A percentile compares a stretch with the other conserved stretches of the same genome.
These are phyloP conservation scores for Drosophila sechellia DNA, from an alignment of 1,140 invertebrate genomes.

Conservation along the genomic window DNA sequence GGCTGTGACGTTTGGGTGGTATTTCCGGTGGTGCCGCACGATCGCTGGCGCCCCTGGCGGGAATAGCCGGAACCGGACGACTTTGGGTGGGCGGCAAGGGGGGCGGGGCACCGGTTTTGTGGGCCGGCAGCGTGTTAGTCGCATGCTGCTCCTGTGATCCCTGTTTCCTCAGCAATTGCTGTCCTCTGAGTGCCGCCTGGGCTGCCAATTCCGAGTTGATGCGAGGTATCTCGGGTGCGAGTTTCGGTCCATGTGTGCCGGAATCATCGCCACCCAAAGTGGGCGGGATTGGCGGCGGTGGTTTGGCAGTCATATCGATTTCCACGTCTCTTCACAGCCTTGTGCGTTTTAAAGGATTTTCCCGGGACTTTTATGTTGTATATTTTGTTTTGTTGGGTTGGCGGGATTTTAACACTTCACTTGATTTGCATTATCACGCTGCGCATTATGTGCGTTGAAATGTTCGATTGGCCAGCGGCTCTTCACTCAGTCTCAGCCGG, in stretches of 20 bases:
- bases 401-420: slow-evolving; percentile 36
- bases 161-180: slow-evolving; percentile 78
- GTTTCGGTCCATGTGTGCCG: slow-evolving; percentile 53
- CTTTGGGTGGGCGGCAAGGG: slow-evolving; percentile 71
- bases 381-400: slow-evolving; percentile 2
- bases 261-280: slow-evolving; percentile 46
- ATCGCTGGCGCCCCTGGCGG: slow-evolving; percentile 74
- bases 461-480: slow-evolving; percentile 23
- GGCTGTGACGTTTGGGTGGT: slow-evolving; percentile 80
- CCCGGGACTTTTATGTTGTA: slow-evolving; percentile 7
- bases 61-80: slow-evolving; percentile 80
- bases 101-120: slow-evolving; percentile 52
- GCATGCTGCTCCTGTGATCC: slow-evolving; percentile 52
- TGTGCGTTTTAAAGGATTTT: slow-evolving; percentile 53
- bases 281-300: slow-evolving; percentile 65
- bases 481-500: slow-evolving; percentile 34
- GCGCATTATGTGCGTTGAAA: slow-evolving; percentile 46
- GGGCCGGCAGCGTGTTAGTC: slow-evolving; percentile 22
- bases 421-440: slow-evolving; percentile 59
- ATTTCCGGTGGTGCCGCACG: slow-evolving; percentile 78
- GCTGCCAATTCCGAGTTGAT: slow-evolving; percentile 79
- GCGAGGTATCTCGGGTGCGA: slow-evolving; percentile 79
- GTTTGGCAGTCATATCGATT: slow-evolving; percentile 63
- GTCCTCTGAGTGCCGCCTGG: slow-evolving; percentile 77
- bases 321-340: slow-evolving; percentile 21